Base-by-base conservation (phyloP, 1,140 invertebrate species). In the Brachionus rubens region DNA sequence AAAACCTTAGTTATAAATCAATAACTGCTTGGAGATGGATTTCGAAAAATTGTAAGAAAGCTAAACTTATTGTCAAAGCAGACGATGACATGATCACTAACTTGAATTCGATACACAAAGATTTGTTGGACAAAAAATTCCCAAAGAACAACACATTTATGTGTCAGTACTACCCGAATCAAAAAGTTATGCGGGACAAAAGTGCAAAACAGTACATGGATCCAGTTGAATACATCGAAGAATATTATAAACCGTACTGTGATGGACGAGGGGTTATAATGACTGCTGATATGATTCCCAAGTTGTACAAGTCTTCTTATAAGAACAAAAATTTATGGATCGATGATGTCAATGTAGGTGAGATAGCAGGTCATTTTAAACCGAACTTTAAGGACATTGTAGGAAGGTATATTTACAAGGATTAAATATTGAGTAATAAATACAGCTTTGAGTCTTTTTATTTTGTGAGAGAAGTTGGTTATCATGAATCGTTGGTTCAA, bases 1-100 rank as follows among this genome's bases (percentile, higher is more conserved):
- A 87, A 80, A 93, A 93, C 83, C 84, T 94, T 5, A 93, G 91
- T n/a, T 90, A 90, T 77, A 94, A 94, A 83, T 91, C 93, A 80
- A 81, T 91, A 0, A 93, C 93, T 91, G 92, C 91, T 0, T 80
- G 93, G 28, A 86, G 88, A 79, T 94, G 91, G 91, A 88, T 88
- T 0, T 80, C 86, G 0, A 82, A 82, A 10, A 84, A 87, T 78
- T 93, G 91, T 81, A 78, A 79, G 9, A 82, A 86, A 24, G 86
- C 87, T 1, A 84, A 88, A 72, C 91, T 87, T 79, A 87, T 93
- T 14, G 86, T 93, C 9, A 94, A 94, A 87, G 89, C 91, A 82
- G 92, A 94, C 21, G 79, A 79, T 59, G 79, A 79, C 40, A 78
- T 79, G 19, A 33, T 79, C 30, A 41, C 76, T 26, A 78, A 79